These are phyloP conservation scores for Drosophila ogumai DNA, from an alignment of 1,140 invertebrate species.

Conservation along the genomic window DNA sequence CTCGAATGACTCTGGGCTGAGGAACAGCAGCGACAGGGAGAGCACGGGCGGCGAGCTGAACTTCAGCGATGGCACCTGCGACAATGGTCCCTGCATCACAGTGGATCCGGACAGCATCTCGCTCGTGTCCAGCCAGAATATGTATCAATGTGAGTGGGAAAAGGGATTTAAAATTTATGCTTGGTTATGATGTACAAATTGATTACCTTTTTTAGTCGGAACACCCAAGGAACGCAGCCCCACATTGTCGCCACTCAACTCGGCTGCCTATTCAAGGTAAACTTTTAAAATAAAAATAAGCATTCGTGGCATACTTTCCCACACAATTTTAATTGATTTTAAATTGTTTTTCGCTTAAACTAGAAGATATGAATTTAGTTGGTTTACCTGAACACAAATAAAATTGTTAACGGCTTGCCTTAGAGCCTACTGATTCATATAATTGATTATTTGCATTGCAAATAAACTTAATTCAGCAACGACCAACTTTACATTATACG, in stretches of 20 bases:
- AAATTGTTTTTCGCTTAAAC: too few species aligned
- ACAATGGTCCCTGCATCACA: slow-evolving; percentile 83
- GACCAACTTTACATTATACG: slow-evolving; percentile 3
- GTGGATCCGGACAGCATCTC: slow-evolving; percentile 84
- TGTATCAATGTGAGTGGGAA: slow-evolving; percentile 91
- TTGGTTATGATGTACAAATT: background rate
- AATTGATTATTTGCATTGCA: slow-evolving; percentile 25
- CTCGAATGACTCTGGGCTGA: slow-evolving; percentile 92
- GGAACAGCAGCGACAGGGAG: slow-evolving; percentile 92
- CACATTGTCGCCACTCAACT: slow-evolving; percentile 91
- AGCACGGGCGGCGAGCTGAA: slow-evolving; percentile 87
- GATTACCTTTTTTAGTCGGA: slow-evolving; percentile 87
- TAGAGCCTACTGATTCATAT: background rate
- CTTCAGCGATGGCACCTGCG: slow-evolving; percentile 83
- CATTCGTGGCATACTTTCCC: background rate
- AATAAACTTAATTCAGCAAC: slow-evolving; percentile 17
- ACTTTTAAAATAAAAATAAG: background rate
- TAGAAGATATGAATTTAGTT: background rate
- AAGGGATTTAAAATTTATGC: fast-evolving
- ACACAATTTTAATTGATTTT: too few species aligned
- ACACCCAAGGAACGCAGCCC: slow-evolving; percentile 94
- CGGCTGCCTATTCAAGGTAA: slow-evolving; percentile 90
- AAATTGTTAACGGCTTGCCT: background rate
- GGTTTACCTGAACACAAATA: background rate
- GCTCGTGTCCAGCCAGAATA: slow-evolving; percentile 87